These are phyloP conservation scores for Axis porcinus DNA, from an alignment of 2,113 vertebrate genomes.

Conservation along the genomic window DNA sequence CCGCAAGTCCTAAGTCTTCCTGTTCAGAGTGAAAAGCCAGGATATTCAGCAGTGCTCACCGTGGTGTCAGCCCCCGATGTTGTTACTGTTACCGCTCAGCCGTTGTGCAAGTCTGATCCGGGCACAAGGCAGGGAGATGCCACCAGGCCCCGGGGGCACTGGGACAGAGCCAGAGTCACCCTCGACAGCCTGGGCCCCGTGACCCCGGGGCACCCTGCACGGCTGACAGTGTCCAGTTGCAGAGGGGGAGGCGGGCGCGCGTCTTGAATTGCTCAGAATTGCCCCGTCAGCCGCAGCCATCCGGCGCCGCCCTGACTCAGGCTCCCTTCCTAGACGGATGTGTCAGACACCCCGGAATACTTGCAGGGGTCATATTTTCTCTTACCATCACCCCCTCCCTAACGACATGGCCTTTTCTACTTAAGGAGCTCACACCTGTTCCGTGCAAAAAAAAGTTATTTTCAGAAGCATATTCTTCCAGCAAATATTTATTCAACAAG, in stretches of 20 bases:
- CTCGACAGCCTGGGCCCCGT: rapidly evolving
- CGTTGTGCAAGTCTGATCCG: rapidly evolving
- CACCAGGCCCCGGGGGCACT: neutral
- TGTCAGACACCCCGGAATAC: neutral
- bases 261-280: neutral
- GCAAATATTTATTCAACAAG: neutral
- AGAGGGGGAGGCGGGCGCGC: neutral
- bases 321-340: neutral
- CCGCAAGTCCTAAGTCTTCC: neutral
- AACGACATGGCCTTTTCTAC: neutral
- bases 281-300: neutral
- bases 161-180: neutral
- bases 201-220: neutral
- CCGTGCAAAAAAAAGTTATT: neutral
- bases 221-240: neutral
- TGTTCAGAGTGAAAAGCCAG: neutral
- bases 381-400: neutral
- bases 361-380: rapidly evolving
- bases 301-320: neutral
- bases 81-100: rapidly evolving
- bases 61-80: rapidly evolving
- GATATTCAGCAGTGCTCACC: rapidly evolving
- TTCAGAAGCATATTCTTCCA: neutral
- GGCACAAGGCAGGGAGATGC: neutral
- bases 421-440: neutral